Evolutionary conservation across 2,113 vertebrate genomes (phyloP), one percentile per base, ranked within the genome.

Genomic region (Tauraco erythrolophus): DNA sequence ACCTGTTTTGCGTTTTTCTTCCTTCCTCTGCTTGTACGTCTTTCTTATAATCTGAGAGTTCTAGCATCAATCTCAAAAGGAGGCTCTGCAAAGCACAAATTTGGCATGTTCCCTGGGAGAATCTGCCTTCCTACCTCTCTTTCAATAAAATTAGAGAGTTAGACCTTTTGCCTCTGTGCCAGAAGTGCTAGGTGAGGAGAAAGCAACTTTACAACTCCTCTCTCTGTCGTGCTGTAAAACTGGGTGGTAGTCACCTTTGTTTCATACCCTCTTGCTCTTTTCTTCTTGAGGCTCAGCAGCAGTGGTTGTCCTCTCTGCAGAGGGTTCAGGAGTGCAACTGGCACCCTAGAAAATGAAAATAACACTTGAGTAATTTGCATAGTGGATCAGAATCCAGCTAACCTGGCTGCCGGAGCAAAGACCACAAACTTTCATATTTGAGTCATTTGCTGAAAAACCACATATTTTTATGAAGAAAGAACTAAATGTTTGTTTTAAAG

Each of bases 381-480:
- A 65, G 72, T 66, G 82, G 92, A 88, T 95, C 90, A 91, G 91
- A 96, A 96, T 93, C 43, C 86, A 93, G 43, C 65, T 24, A 1
- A 6, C 85, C 74, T 0, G 0, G 71, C 71, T 96, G 82, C 83
- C 2, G 0, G 89, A 95, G 94, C 87, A 80, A 53, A 96, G 95
- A 37, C 91, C 89, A 72, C 95, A 92, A 72, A 88, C 91, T 95
- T 96, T 95, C 89, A 92, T 61, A 85, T 94, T 88, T 85, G 80
- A 97, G 74, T 97, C 86, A 96, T 95, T 84, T 96, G 35, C 70
- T 95, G 77, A 92, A 97, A 94, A 92, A 51, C 60, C 88, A 58
- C 37, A 2, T 81, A 57, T 89, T 94, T 89, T 89, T 91, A 68
- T 92, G 75, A 90, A 94, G 69, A 85, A 88, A 79, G 25, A 81